Percentiles rank a stretch among this genome's conserved stretches.
Evolutionary conservation across 2,113 vertebrate species (phyloP).

Genomic region (Meles meles): DNA sequence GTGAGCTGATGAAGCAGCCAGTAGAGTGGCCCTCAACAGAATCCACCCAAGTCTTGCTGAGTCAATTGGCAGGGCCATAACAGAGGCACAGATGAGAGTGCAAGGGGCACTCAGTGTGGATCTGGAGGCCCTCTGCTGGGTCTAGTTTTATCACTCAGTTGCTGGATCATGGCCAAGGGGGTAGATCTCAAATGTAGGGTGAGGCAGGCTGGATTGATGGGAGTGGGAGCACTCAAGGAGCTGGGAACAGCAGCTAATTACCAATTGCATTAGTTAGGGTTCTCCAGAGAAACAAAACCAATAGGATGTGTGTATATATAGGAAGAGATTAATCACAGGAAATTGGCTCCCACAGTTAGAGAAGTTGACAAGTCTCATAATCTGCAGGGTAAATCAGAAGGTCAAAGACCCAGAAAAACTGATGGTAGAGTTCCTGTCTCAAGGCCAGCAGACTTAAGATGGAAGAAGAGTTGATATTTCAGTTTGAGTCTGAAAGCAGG

Average conservation of each 20-base stretch:
- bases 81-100: background rate
- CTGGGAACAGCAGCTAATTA: background rate
- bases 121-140: background rate
- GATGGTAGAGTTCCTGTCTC: background rate
- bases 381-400: background rate
- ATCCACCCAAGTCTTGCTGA: background rate
- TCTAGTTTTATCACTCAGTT: background rate
- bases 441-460: background rate
- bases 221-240: background rate
- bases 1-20: background rate
- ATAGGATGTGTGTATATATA: background rate
- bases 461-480: background rate
- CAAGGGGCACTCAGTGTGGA: background rate
- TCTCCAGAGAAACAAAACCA: background rate
- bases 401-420: background rate
- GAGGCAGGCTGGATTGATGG: background rate
- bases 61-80: background rate
- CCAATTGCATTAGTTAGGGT: background rate
- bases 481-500: background rate
- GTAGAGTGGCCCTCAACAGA: background rate
- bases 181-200: background rate
- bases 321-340: background rate
- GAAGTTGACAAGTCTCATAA: background rate
- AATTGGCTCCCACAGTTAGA: background rate
- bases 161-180: background rate